Evolutionary conservation across 2,113 vertebrate species (phyloP), one percentile per base, ranked within the genome.

Genomic region (Globicephala melas): DNA sequence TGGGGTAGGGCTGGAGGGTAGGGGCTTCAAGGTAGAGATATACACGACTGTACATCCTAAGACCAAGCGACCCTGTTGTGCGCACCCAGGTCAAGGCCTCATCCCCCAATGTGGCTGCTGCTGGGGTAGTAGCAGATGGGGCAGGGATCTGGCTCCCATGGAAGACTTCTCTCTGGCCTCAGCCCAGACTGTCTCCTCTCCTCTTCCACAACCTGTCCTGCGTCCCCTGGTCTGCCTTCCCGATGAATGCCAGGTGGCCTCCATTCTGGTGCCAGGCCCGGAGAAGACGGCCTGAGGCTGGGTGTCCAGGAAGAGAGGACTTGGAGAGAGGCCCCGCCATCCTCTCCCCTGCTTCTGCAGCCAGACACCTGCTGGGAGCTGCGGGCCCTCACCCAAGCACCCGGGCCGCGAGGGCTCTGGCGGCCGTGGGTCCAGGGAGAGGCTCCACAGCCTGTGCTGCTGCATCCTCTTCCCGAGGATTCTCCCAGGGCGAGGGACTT

Each of bases 361-460:
- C 36, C 65, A 89, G n/a, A 60, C 17, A 28, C 36, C 4, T 0
- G 0, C n/a, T 14, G 20, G 33, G 53, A 62, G 33, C 15, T 2
- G 44, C 2, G 26, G 65, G 50, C 0, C 12, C n/a, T n/a, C n/a
- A 1, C 13, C 5, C 23, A 0, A 20, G 26, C 6, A 44, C 23
- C 14, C 62, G 0, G 50, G 33, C 70, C 62, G 3, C 2, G 55
- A 50, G 28, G 15, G 38, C 38, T 50, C n/a, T 60, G 81, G 62
- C 7, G 5, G 18, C 28, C 1, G 12, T 3, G 70, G 23, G 18
- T 68, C 17, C 5, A 38, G 50, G 73, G 10, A 11, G 73, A 82
- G 65, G 67, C 38, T 6, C 47, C 8, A 4, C 60, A 68, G 88
- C 20, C 26, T 21, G 47, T 31, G 60, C 31, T 5, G 67, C 17